Base-by-base conservation (phyloP, 2,888 invertebrate species). In the Plemyria rubiginata region DNA sequence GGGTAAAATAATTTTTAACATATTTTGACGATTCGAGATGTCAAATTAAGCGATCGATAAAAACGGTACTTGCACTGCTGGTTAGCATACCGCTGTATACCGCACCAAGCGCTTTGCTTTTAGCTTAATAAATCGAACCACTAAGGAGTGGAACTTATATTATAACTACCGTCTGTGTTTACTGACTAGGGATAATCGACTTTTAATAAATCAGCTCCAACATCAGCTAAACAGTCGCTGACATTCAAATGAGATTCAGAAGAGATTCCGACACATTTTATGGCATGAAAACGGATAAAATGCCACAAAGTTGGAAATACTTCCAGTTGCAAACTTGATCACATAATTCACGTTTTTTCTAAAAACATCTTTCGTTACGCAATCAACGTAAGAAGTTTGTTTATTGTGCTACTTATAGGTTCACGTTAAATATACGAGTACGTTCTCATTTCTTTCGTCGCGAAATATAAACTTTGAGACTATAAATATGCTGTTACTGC, bases 401-500 rank as follows among this genome's bases (percentile, higher is more conserved):
- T 54, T 60, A 60, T 49, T 16, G 36, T 54, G 50, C 15, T 32
- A 36, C n/a, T 38, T 6, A 29, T 41, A 54, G 60, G 28, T 40
- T 43, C 43, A 43, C 54, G 43, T 60, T 50, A 50, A 59, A 15
- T 53, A 36, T 29, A 52, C 45, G 51, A 45, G 45, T 41, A 16
- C 36, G 13, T 36, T 43, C 32, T 48, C 41, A 53, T 51, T 58
- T 45, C 45, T 58, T 50, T 54, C 49, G 43, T 50, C 57, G 58
- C 49, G 29, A 50, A 54, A 62, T 53, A 54, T 54, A 58, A 54
- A 62, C 48, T 48, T 41, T 4, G 16, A 8, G 38, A 45, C 54
- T 54, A 29, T 54, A 62, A 54, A 58, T 32, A 55, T 41, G 50
- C 45, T 45, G 46, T 57, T 51, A 62, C 45, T 58, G 48, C 51